These are phyloP conservation scores for Shargacucullia verbasci DNA, from an alignment of 2,888 invertebrate genomes.

Conservation along the genomic window DNA sequence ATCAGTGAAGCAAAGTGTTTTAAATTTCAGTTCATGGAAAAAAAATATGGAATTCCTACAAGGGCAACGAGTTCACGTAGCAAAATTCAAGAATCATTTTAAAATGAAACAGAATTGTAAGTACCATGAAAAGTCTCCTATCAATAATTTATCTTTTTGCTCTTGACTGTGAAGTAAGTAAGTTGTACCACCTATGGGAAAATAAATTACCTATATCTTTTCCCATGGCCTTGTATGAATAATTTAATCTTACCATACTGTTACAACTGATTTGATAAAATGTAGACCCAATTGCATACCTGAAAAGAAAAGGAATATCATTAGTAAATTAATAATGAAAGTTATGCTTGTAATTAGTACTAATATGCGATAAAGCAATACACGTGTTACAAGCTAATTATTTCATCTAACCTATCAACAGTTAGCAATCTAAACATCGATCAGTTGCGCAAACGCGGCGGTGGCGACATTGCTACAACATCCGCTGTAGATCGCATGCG, in stretches of 20 bases:
- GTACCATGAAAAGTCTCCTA: too few relatives aligned
- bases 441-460: constrained; percentile 60
- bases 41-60: too few relatives aligned
- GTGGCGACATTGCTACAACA: constrained; percentile 61
- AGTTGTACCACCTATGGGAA: too few relatives aligned
- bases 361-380: constrained; percentile 43
- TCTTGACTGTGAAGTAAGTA: too few relatives aligned
- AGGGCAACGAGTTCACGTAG: too few relatives aligned
- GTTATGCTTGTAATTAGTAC: constrained; percentile 27
- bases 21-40: too few relatives aligned
- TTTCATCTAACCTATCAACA: constrained; percentile 47
- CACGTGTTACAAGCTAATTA: constrained; percentile 52
- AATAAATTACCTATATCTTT: too few relatives aligned
- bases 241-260: constrained; percentile 38
- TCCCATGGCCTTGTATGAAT: neutral
- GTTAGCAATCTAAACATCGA: constrained; percentile 54
- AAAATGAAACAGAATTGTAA: too few relatives aligned
- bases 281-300: constrained; percentile 55
- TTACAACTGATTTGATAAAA: constrained; percentile 5
- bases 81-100: too few relatives aligned
- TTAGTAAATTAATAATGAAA: constrained; percentile 35
- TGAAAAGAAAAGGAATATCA: constrained; percentile 50
- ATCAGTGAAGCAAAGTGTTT: too few relatives aligned
- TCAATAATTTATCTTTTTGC: too few relatives aligned
- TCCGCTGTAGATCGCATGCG: constrained; percentile 55